These are phyloP conservation scores for Enteromius radiatus DNA, from an alignment of 2,797 vertebrate genomes.

Conservation along the genomic window DNA sequence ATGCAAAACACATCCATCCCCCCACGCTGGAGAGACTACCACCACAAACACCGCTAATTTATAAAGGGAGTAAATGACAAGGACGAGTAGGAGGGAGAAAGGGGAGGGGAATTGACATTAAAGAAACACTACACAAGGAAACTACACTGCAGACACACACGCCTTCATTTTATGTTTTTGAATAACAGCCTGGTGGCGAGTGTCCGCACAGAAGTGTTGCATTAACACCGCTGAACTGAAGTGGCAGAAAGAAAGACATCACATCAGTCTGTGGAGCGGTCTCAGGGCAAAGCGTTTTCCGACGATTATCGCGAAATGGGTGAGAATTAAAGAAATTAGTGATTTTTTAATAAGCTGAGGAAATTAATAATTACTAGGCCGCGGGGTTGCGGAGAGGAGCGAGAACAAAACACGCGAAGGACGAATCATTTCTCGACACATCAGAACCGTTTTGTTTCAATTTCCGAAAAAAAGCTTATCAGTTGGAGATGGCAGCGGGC, in stretches of 20 bases:
- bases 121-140: slow-evolving; percentile 84
- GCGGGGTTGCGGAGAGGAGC: slow-evolving; percentile 61
- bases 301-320: slow-evolving; percentile 76
- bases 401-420: slow-evolving; percentile 58
- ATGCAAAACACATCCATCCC: background rate
- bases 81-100: slow-evolving; percentile 72
- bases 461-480: slow-evolving; percentile 5
- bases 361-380: slow-evolving; percentile 72
- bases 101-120: slow-evolving; percentile 81
- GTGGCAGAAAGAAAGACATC: slow-evolving; percentile 54
- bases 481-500: slow-evolving; percentile 18
- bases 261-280: slow-evolving; percentile 44
- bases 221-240: slow-evolving; percentile 49
- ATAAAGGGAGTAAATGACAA: slow-evolving; percentile 72
- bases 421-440: slow-evolving; percentile 64
- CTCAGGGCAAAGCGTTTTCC: slow-evolving; percentile 66
- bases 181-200: slow-evolving; percentile 74
- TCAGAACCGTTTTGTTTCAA: slow-evolving; percentile 16
- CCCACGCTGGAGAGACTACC: background rate
- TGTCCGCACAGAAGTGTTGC: slow-evolving; percentile 61
- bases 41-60: slow-evolving; percentile 50
- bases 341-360: slow-evolving; percentile 64
- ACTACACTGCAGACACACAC: slow-evolving; percentile 70
- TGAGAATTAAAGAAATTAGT: slow-evolving; percentile 72
- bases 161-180: slow-evolving; percentile 80